Evolutionary conservation across 2,888 invertebrate genomes (phyloP), one percentile per base, ranked within the genome.

Genomic region (Dynastes maya): DNA sequence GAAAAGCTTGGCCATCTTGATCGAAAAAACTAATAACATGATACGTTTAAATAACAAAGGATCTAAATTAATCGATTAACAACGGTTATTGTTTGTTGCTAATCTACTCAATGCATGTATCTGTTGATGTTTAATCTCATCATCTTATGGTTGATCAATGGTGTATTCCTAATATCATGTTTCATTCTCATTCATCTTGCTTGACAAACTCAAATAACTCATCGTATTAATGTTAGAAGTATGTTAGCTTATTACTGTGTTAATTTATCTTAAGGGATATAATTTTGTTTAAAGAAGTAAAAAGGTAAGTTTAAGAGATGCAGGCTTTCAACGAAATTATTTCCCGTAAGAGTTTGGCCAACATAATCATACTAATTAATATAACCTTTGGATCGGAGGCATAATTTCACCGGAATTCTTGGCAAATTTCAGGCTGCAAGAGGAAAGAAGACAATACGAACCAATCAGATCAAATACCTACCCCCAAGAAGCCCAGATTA

Each of bases 401-500:
- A 29, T 11, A 16, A 27, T 61, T 61, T 61, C 61, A 61, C 29
- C 11, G 2, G 2, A 27, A 27, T 61, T 29, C 55, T 55, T 55
- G 6, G 9, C 29, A 9, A 27, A 61, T 72, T 72, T 77, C 90
- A 95, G 97, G 95, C 87, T 98, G 98, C 94, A 98, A 97, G 90
- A 95, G 97, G 92, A 97, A 97, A 94, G 97, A 97, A 92, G 97
- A 97, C 87, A 92, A 93, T 90, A 91, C 92, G 90, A 93, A 91
- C 91, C 92, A 91, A 89, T 91, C 92, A 87, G 96, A 96, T 89
- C 94, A 94, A 88, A 92, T 94, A 89, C 93, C 95, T 91, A 96
- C 97, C 86, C 98, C 98, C 91, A 99, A 99, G 94, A 99, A 99
- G 91, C 99, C 99, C 85, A 96, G 99, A 89, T 94, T 99, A 91